Percentiles rank a stretch among this genome's conserved stretches.
Evolutionary conservation across 2,888 invertebrate species (phyloP).

Genomic region (Lissocephala sabroskyi): DNA sequence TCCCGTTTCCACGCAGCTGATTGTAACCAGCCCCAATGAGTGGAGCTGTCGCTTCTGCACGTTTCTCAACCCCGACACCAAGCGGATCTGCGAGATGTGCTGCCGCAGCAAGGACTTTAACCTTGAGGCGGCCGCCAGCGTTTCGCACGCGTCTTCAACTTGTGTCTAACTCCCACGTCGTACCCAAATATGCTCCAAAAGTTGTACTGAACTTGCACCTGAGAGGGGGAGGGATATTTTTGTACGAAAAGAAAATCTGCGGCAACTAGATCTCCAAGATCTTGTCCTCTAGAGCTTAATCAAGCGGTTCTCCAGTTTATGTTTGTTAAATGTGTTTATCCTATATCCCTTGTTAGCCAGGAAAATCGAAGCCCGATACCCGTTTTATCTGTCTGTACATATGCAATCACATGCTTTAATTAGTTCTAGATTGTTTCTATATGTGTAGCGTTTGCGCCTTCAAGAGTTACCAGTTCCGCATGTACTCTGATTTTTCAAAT

Average conservation of each 20-base stretch:
- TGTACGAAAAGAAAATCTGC: conserved; percentile 30
- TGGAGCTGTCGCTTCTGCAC: conserved; percentile 82
- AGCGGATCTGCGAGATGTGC: conserved; percentile 81
- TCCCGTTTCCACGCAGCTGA: conserved; percentile 53
- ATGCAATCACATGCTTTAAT: conserved; percentile 64
- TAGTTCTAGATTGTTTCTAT: conserved; percentile 58
- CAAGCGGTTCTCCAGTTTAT: too few species aligned
- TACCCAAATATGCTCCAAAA: too few species aligned
- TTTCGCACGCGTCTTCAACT: conserved; percentile 66
- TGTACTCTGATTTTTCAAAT: conserved; percentile 45
- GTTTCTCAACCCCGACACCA: conserved; percentile 75
- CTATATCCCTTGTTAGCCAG: too few species aligned
- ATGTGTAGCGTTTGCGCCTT: background rate
- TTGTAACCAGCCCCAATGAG: conserved; percentile 67
- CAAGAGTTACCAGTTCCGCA: conserved; percentile 24
- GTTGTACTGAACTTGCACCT: too few species aligned
- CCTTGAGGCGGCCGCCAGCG: conserved; percentile 65
- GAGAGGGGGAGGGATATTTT: conserved; percentile 42
- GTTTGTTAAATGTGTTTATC: too few species aligned
- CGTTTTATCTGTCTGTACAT: too few species aligned
- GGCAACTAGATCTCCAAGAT: conserved; percentile 28
- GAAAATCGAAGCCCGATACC: conserved; percentile 21
- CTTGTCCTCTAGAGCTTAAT: conserved; percentile 39
- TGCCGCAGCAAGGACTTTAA: conserved; percentile 74
- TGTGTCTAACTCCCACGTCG: conserved; percentile 54